phyloP scores from a whole-genome alignment of 2,888 invertebrate genomes.

The Ophonus ardosiacus region DNA sequence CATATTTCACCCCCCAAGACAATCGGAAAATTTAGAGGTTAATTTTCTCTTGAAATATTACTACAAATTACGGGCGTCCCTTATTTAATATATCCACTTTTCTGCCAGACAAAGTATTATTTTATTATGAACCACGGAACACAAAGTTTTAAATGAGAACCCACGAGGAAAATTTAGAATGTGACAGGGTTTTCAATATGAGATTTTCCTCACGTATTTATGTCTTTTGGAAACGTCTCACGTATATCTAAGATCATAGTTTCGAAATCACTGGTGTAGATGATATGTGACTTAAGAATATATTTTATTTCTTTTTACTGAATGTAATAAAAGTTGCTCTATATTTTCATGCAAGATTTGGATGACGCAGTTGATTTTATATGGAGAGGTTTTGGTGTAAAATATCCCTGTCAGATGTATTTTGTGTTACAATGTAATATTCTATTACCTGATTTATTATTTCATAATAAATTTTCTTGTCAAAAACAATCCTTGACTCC shows the following conservation, averaged over 20 bases:
- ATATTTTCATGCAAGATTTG: neutral
- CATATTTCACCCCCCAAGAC: constrained; percentile 30
- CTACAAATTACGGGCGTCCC: neutral
- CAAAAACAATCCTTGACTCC: too few species aligned
- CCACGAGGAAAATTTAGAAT: constrained; percentile 35
- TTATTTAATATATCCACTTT: neutral
- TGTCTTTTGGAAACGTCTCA: constrained; percentile 52
- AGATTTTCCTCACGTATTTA: constrained; percentile 55
- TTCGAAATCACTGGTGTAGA: constrained; percentile 50
- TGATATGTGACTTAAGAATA: constrained; percentile 44
- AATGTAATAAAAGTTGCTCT: neutral
- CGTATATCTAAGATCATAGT: constrained; percentile 47
- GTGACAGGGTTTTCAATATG: constrained; percentile 49
- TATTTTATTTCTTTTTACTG: constrained; percentile 21
- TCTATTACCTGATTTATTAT: too few species aligned
- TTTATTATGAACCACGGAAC: constrained; percentile 25
- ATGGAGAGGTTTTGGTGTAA: too few species aligned
- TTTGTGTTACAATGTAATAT: too few species aligned
- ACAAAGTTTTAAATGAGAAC: constrained; percentile 51
- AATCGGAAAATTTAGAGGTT: constrained; percentile 33
- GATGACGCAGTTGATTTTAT: too few species aligned
- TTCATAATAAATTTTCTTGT: too few species aligned
- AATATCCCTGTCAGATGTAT: too few species aligned
- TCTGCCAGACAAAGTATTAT: constrained; percentile 13
- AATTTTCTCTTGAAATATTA: constrained; percentile 2